Base-by-base conservation (phyloP, 2,113 vertebrate species). In the Pygoscelis adeliae region DNA sequence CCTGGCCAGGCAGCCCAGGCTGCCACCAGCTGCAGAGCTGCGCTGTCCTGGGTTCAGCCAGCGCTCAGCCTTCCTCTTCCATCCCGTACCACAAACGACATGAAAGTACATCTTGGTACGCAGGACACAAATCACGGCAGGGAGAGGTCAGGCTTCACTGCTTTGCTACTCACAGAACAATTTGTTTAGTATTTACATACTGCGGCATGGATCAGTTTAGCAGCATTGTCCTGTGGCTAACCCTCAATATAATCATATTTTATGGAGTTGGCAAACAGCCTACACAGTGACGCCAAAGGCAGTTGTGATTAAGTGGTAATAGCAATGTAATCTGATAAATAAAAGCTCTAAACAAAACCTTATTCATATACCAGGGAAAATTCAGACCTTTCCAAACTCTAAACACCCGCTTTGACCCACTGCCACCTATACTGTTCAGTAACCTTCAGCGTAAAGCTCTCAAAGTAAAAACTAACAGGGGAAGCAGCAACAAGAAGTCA, bases 1-100 rank as follows among this genome's bases (percentile, higher is more conserved):
- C 42, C 42, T 6, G 42, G 42, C 42, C 42, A 42, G 42, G 42
- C 42, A 42, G 42, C 42, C 42, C 42, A 42, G 56, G 81, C 52
- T 61, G 72, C 46, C 55, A 34, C 55, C 49, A 34, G 27, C 36
- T 7, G 1, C 3, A 0, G 81, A 76, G 34, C 7, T 21, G 8
- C 12, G 22, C 1, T 42, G 44, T 19, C 49, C 58, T 23, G 82
- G 42, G 11, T 5, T 22, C 11, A 13, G 63, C 40, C 84, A 58
- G 46, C 0, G 0, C 5, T 25, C 53, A 42, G 34, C 61, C 69
- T 29, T 26, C 67, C 72, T 55, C 67, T 27, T 42, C 8, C 76
- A 44, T 3, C 26, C 46, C 4, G 1, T 5, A 27, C 56, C 69
- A 42, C 46, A 23, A 9, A 20, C 0, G 0, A 3, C 34, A 38